A percentile compares a stretch with the other conserved stretches of the same genome.
Conservation (phyloP, 2,888 invertebrate genomes). For the Sinhomidia bicolor region DNA sequence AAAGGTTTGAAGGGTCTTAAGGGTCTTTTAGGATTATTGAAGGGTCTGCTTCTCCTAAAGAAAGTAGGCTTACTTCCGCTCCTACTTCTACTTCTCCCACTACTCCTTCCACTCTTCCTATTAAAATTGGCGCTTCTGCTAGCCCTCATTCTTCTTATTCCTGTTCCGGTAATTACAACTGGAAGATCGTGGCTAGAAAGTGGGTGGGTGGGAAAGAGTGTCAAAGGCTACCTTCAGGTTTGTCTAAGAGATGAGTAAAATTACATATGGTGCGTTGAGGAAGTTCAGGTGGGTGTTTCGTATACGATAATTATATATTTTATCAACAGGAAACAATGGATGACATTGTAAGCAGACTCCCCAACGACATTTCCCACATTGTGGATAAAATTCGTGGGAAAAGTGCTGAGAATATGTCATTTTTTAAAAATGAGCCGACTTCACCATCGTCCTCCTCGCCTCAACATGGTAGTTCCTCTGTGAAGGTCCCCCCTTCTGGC, state of each 20-base stretch:
- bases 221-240: constrained; percentile 61
- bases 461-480: not conserved
- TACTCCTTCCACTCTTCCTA: constrained; percentile 65
- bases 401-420: constrained; percentile 36
- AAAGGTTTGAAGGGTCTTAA: constrained; percentile 74
- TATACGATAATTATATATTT: too few relatives aligned
- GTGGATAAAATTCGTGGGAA: constrained; percentile 72
- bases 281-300: too few relatives aligned
- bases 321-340: constrained; percentile 65
- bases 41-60: constrained; percentile 68
- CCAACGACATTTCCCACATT: constrained; percentile 69
- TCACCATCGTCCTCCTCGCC: constrained; percentile 27
- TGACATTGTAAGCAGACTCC: constrained; percentile 68
- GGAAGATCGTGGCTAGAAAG: constrained; percentile 61
- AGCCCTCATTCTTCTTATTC: constrained; percentile 68
- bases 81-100: constrained; percentile 61
- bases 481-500: constrained; percentile 13
- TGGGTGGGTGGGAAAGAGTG: constrained; percentile 19
- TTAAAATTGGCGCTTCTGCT: constrained; percentile 64
- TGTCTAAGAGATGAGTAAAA: not conserved
- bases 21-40: constrained; percentile 65
- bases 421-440: constrained; percentile 23
- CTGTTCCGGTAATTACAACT: constrained; percentile 73
- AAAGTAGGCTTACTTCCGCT: constrained; percentile 65
- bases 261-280: not conserved